Percentiles rank a stretch among this genome's conserved stretches.
Evolutionary conservation across 2,113 vertebrate genomes (phyloP).

Genomic region (Lichenostomus cassidix): DNA sequence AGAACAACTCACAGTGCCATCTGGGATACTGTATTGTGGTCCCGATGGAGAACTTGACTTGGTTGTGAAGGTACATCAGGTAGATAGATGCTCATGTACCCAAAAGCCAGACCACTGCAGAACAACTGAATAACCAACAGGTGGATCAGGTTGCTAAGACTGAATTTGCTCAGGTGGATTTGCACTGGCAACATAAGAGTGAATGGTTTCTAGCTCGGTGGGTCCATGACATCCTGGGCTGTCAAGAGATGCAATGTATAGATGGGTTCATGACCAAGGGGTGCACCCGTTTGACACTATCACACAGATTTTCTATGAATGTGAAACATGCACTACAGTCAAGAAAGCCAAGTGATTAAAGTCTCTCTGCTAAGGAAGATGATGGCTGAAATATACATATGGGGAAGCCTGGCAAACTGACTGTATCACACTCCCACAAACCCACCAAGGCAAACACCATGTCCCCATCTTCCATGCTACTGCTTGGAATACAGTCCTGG

Average conservation of each 20-base stretch:
- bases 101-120: neutral
- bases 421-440: neutral
- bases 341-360: neutral
- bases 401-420: neutral
- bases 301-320: neutral
- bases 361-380: neutral
- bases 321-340: neutral
- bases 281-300: neutral
- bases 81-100: neutral
- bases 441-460: neutral
- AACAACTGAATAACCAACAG: neutral
- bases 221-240: neutral
- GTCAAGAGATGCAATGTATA: neutral
- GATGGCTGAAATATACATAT: neutral
- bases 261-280: neutral
- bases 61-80: neutral
- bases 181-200: neutral
- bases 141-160: neutral
- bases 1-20: neutral
- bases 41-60: neutral
- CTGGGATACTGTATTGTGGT: neutral
- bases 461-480: fast-evolving
- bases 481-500: neutral
- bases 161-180: neutral
- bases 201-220: neutral